phyloP scores from a whole-genome alignment of 2,888 invertebrate species.

The Cantharis rufa region DNA sequence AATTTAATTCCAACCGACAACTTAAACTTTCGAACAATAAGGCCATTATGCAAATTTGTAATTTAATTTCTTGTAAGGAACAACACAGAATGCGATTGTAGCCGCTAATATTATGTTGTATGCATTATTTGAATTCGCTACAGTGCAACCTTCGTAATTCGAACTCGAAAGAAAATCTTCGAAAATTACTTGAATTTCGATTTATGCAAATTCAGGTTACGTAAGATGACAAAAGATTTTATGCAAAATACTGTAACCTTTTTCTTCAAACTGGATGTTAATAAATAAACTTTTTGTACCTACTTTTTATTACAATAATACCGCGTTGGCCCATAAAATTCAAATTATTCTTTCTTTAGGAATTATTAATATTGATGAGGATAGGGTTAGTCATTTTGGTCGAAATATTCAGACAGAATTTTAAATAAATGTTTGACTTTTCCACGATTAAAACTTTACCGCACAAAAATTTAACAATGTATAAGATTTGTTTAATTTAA shows the following conservation, averaged over 20 bases:
- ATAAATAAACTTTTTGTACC: not conserved
- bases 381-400: not conserved
- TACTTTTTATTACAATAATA: not conserved
- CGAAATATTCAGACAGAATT: not conserved
- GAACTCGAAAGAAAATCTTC: not conserved
- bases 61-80: not conserved
- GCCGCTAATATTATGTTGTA: not conserved
- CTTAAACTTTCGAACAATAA: not conserved
- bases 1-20: not conserved
- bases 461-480: not conserved
- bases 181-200: not conserved
- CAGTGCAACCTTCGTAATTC: not conserved
- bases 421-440: not conserved
- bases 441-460: not conserved
- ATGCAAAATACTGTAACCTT: not conserved
- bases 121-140: not conserved
- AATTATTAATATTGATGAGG: not conserved
- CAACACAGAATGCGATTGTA: not conserved
- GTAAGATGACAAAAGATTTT: not conserved
- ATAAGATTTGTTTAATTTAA: no score
- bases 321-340: not conserved
- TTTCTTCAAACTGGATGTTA: not conserved
- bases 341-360: not conserved
- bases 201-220: not conserved
- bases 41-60: not conserved